Evolutionary conservation across 2,888 invertebrate species (phyloP).

Genomic region (Steinernema scapterisci): DNA sequence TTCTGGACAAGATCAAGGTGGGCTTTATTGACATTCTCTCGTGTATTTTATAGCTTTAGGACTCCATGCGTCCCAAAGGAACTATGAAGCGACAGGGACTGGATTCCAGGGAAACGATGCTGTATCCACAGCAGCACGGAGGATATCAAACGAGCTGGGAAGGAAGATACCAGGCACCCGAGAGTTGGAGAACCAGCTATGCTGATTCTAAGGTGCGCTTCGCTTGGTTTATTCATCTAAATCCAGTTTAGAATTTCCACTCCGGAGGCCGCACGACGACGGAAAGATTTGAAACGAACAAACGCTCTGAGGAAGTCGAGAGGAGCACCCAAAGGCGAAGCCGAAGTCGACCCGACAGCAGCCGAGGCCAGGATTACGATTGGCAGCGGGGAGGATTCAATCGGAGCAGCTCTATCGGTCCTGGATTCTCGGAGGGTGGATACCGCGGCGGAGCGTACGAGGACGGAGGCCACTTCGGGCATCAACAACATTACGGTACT

Average conservation of each 20-base stretch:
- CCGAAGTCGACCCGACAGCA: background rate
- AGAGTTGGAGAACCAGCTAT: too few species aligned
- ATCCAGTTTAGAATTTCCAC: background rate
- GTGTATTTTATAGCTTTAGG: background rate
- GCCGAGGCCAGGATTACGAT: background rate
- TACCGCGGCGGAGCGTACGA: background rate
- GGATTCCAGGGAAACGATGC: background rate
- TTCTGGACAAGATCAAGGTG: background rate
- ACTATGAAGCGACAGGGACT: background rate
- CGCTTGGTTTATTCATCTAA: too few species aligned
- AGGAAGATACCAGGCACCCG: too few species aligned
- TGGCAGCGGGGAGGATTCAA: background rate
- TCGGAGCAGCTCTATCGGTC: background rate
- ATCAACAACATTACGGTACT: background rate
- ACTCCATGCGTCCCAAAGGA: background rate
- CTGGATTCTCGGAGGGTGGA: background rate
- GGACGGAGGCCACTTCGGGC: background rate
- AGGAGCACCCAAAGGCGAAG: background rate
- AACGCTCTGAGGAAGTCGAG: background rate
- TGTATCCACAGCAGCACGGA: background rate
- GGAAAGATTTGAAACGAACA: background rate
- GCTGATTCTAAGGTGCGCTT: too few species aligned
- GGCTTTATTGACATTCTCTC: background rate
- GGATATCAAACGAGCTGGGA: background rate
- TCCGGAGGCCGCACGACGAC: background rate